phyloP scores from a whole-genome alignment of 1,140 invertebrate species.

The Euwallacea similis region DNA sequence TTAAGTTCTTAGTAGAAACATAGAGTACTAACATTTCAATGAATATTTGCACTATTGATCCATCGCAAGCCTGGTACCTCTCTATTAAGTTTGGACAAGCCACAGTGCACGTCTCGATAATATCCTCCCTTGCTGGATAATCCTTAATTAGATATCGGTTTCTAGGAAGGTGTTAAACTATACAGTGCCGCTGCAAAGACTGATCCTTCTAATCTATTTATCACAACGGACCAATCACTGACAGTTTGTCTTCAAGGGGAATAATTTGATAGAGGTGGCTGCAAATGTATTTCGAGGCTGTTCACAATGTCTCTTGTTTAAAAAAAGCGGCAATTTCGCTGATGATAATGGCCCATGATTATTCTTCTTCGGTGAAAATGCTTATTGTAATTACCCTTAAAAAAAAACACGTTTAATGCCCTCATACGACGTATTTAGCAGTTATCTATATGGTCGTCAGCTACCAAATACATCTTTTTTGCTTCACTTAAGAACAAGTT shows the following conservation, averaged over 20 bases:
- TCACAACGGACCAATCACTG: slow-evolving; percentile 36
- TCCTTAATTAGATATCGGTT: slow-evolving; percentile 44
- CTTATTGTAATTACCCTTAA: slow-evolving; percentile 20
- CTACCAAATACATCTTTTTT: slow-evolving; percentile 35
- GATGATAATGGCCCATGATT: slow-evolving; percentile 10
- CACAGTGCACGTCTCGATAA: slow-evolving; percentile 36
- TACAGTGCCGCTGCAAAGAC: slow-evolving; percentile 33
- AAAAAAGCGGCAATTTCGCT: neutral
- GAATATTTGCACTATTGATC: no score
- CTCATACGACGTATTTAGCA: slow-evolving; percentile 28
- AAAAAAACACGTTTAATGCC: slow-evolving; percentile 21
- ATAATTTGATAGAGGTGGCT: slow-evolving; percentile 3
- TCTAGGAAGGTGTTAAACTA: slow-evolving; percentile 40
- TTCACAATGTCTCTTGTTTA: neutral
- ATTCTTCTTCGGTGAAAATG: slow-evolving; percentile 2
- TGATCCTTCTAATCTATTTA: slow-evolving; percentile 44
- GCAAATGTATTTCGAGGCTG: no score
- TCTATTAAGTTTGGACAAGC: slow-evolving; percentile 8
- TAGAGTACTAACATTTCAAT: no score
- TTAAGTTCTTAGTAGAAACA: no score
- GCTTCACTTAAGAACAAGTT: slow-evolving; percentile 22
- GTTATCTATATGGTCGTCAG: slow-evolving; percentile 29
- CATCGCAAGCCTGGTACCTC: neutral
- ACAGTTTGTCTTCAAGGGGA: slow-evolving; percentile 14
- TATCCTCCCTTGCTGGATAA: slow-evolving; percentile 40